These are phyloP conservation scores for Limosa lapponica DNA, from an alignment of 2,797 vertebrate species.

Conservation along the genomic window DNA sequence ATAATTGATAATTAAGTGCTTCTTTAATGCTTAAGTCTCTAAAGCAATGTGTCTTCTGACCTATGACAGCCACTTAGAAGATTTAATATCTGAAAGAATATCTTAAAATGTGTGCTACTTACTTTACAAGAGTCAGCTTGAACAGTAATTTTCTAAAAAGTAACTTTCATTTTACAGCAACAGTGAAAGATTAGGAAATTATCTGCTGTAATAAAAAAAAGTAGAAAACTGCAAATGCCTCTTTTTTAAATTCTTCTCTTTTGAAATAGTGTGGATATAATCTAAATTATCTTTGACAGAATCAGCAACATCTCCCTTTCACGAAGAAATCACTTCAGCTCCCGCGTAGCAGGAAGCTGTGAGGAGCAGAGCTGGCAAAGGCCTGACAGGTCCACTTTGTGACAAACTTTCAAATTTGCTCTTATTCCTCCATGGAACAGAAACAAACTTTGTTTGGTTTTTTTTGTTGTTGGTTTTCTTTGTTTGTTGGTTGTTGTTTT, in stretches of 20 bases:
- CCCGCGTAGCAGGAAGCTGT: neutral
- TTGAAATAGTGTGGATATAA: neutral
- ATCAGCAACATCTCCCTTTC: neutral
- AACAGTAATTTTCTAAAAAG: conserved; percentile 41
- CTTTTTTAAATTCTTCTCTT: neutral
- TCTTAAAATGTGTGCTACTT: neutral
- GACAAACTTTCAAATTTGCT: neutral
- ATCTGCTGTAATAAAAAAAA: neutral
- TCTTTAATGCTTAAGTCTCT: neutral
- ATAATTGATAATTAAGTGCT: conserved; percentile 17
- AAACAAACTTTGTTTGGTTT: neutral
- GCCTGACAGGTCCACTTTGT: neutral
- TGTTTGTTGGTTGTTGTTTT: neutral
- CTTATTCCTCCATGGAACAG: neutral
- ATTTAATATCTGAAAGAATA: neutral
- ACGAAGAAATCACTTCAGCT: neutral
- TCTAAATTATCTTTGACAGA: neutral
- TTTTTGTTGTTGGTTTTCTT: neutral
- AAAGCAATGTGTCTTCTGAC: conserved; percentile 25
- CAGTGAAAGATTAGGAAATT: conserved; percentile 8
- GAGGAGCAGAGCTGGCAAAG: neutral
- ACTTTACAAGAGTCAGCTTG: neutral
- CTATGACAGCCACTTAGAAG: neutral
- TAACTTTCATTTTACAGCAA: conserved; percentile 22
- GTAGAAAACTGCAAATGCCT: neutral